phyloP scores from a whole-genome alignment of 2,797 vertebrate species.

The Labroides dimidiatus region DNA sequence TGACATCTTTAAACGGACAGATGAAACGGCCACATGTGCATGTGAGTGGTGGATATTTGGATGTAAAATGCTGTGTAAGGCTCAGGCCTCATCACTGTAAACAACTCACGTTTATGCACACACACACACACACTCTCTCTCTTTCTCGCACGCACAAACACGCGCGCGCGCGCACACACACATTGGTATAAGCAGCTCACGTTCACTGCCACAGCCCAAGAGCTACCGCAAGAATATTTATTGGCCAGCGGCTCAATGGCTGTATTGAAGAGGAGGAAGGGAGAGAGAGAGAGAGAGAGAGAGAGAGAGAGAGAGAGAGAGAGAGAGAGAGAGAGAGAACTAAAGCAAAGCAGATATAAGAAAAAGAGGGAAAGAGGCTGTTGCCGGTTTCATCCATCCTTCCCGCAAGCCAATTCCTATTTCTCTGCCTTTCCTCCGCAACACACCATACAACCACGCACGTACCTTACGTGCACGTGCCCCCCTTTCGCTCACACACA shows the following conservation, averaged over 20 bases:
- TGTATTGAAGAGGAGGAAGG: slow-evolving; percentile 79
- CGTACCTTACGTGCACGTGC: slow-evolving; percentile 19
- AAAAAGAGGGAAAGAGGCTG: slow-evolving; percentile 58
- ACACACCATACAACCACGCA: slow-evolving; percentile 48
- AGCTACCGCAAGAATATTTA: slow-evolving; percentile 85
- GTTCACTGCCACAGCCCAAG: slow-evolving; percentile 82
- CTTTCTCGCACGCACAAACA: slow-evolving; percentile 12
- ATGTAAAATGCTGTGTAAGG: slow-evolving; percentile 71
- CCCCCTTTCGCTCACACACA: slow-evolving; percentile 26
- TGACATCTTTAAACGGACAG: slow-evolving; percentile 50
- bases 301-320: neutral
- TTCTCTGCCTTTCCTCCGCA: slow-evolving; percentile 61
- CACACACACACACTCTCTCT: slow-evolving; percentile 36
- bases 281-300: too few relatives aligned
- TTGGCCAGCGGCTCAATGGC: slow-evolving; percentile 83
- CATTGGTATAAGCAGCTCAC: slow-evolving; percentile 82
- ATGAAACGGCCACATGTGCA: slow-evolving; percentile 30
- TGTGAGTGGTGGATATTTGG: slow-evolving; percentile 27
- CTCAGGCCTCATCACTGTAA: slow-evolving; percentile 70
- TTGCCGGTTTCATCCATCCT: slow-evolving; percentile 67
- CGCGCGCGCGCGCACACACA: slow-evolving; percentile 58
- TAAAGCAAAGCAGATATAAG: slow-evolving; percentile 47
- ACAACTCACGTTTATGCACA: slow-evolving; percentile 68
- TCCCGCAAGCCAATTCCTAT: slow-evolving; percentile 54
- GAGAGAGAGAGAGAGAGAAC: slow-evolving; percentile 11